Percentiles rank a stretch among this genome's conserved stretches.
Evolutionary conservation across 2,797 vertebrate genomes (phyloP).

Genomic region (Euthynnus affinis): DNA sequence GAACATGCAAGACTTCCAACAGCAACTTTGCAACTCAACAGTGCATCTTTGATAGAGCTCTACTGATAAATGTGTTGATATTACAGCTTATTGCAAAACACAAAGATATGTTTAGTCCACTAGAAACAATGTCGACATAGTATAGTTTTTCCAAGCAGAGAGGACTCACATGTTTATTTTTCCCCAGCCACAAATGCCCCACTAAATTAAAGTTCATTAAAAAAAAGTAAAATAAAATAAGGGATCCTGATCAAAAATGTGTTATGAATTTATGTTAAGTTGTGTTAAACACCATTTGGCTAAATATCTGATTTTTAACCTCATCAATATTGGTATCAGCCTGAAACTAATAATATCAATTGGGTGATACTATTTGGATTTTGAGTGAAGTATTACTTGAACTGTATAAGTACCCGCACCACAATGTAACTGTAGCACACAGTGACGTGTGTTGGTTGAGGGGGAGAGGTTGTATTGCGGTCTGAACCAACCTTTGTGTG

Average conservation of each 20-base stretch:
- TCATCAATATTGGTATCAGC: not conserved
- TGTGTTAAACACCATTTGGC: not conserved
- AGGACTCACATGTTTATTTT: not conserved
- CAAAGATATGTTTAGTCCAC: not conserved
- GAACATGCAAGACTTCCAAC: not conserved
- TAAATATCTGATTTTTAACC: not conserved
- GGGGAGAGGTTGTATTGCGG: conserved; percentile 13
- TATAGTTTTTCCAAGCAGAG: not conserved
- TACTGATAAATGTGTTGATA: not conserved
- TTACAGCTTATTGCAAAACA: not conserved
- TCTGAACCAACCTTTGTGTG: conserved; percentile 24
- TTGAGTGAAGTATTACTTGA: not conserved
- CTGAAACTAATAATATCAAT: not conserved
- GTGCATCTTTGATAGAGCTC: not conserved
- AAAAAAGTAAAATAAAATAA: not conserved
- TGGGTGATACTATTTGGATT: not conserved
- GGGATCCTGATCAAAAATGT: not conserved
- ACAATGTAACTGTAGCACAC: conserved; percentile 3
- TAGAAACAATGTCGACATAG: not conserved
- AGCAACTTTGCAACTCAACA: not conserved
- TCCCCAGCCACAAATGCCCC: not conserved
- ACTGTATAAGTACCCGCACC: conserved; percentile 13
- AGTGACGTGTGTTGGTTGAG: conserved; percentile 4
- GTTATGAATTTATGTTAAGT: too few relatives aligned
- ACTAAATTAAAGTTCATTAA: not conserved